Evolutionary conservation across 2,797 vertebrate species (phyloP), one percentile per base, ranked within the genome.

Genomic region (Chiropotes sagulatus): DNA sequence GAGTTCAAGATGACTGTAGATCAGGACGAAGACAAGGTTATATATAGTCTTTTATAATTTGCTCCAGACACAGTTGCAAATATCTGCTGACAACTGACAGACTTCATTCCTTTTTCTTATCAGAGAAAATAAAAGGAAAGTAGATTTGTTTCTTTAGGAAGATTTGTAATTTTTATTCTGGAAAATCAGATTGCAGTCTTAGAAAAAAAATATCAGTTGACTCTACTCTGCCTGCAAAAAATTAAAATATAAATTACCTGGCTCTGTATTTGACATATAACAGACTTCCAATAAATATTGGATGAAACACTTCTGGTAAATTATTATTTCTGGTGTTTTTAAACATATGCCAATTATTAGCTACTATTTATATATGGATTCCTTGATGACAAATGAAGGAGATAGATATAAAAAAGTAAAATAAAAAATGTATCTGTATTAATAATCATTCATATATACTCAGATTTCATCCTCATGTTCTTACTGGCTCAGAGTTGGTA

Each of bases 321-420:
- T 83, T 92, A 24, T 82, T 93, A 67, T 87, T 96, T 81, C 57
- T 96, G 52, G 48, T 70, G 41, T 95, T 96, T 95, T 30, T 72
- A 33, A 94, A 96, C 48, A 33, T 44, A 90, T 88, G 72, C 9
- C 39, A 92, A 20, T 22, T 64, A 48, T 73, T 39, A 91, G 39
- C 26, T 96, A 41, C 41, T 70, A n/a, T 75, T 95, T 97, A 87
- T 89, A 48, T 54, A 33, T 61, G 52, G 33, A 81, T 19, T 94
- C 46, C 19, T 14, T 64, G 50, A 12, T 78, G 75, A 61, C 20
- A 26, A 44, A 75, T 33, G 33, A 75, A 80, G 15, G 67, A 57
- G n/a, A 75, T 12, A 67, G 28, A 86, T 41, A 24, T 14, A 54
- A 75, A 86, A 75, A 80, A 93, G 11, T 30, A 1, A 73, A 52